phyloP scores from a whole-genome alignment of 1,140 invertebrate species.

The Drosophila parabipectinata region DNA sequence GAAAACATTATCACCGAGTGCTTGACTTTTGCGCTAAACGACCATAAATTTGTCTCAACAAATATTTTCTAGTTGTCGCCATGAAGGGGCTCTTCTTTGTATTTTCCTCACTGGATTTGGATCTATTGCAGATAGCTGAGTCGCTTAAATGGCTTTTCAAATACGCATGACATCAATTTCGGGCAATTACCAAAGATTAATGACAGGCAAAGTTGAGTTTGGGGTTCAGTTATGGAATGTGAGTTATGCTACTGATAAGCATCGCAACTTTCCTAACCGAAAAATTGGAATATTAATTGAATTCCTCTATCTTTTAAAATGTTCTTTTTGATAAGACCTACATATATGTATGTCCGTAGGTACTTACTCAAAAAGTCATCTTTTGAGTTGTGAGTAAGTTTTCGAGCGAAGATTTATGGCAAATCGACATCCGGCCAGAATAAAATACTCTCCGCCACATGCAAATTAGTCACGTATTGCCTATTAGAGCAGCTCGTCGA shows the following conservation, averaged over 20 bases:
- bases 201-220: slow-evolving; percentile 56
- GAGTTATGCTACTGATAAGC: slow-evolving; percentile 55
- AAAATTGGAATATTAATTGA: slow-evolving; percentile 53
- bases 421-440: slow-evolving; percentile 55
- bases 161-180: slow-evolving; percentile 80
- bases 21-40: slow-evolving; percentile 81
- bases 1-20: slow-evolving; percentile 73
- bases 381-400: slow-evolving; percentile 16
- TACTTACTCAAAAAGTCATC: slow-evolving; percentile 7
- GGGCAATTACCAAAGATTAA: slow-evolving; percentile 78
- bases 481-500: slow-evolving; percentile 62
- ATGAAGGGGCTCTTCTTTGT: slow-evolving; percentile 8
- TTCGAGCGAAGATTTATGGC: slow-evolving; percentile 51
- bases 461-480: slow-evolving; percentile 76
- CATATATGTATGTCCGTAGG: no score
- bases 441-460: slow-evolving; percentile 24
- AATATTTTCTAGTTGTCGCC: slow-evolving; percentile 58
- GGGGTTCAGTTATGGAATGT: slow-evolving; percentile 59
- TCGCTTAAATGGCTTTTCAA: slow-evolving; percentile 73
- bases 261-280: slow-evolving; percentile 26
- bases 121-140: slow-evolving; percentile 54
- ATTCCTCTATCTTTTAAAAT: slow-evolving; percentile 21
- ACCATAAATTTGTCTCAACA: slow-evolving; percentile 81
- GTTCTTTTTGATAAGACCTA: background rate
- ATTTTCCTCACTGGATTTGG: slow-evolving; percentile 22